Evolutionary conservation across 1,140 invertebrate genomes (phyloP), one percentile per base, ranked within the genome.

Genomic region (Pantala flavescens): DNA sequence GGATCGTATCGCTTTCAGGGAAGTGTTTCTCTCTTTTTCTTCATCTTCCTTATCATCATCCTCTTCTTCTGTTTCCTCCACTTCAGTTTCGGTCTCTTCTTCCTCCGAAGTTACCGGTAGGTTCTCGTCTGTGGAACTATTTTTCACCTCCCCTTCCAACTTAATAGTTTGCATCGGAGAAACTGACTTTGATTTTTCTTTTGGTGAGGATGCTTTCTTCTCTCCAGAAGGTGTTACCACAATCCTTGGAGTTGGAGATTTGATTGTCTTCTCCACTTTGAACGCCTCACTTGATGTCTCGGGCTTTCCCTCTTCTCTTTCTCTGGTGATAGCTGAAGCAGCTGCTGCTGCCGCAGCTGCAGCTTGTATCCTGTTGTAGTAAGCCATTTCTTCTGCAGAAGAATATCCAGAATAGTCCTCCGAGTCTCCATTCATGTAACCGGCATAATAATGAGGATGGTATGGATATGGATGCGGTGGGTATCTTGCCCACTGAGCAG

Each of bases 1-100:
- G 1, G 85, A 86, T 75, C 80, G 81, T 70, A 86, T 85, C 11
- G 84, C 79, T 77, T 84, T 80, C 23, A 86, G 74, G 75, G 72
- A 73, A 73, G 43, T 0, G 74, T 24, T 0, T 73, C 14, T 79
- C 74, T 70, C 82, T 80, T 12, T 78, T 81, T 42, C 71, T 76
- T 78, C 72, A 14, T 76, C 79, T 16, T 77, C 74, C 72, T 79
- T 72, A 7, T 43, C 12, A 24, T 43, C 79, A 11, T 74, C 71
- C 21, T 77, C 74, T n/a, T 73, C 76, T 63, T 79, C 78, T 73
- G 78, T 77, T n/a, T 79, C 79, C 74, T 80, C 80, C n/a, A 78
- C 80, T 76, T 84, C 83, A 12, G 77, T 78, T 36, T 82, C 71
- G 70, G 75, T 71, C 77, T 79, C 81, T 0, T 78, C 81, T 71